A percentile compares a stretch with the other conserved stretches of the same genome.
Conservation (phyloP, 2,888 invertebrate genomes). For the Watsonalla cultraria region DNA sequence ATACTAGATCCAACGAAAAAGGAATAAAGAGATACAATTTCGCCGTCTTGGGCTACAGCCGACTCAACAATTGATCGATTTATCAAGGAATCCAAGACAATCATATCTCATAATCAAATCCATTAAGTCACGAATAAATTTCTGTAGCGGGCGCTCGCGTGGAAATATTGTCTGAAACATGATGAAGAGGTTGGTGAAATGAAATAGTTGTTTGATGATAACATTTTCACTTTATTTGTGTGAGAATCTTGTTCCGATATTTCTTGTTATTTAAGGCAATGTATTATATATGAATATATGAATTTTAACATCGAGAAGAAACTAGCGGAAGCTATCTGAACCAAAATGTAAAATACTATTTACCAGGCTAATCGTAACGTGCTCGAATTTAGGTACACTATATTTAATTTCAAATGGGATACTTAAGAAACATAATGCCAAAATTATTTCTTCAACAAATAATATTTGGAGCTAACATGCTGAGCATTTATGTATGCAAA, state of each 20-base stretch:
- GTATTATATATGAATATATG: background rate
- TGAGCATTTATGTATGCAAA: background rate
- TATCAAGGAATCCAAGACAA: background rate
- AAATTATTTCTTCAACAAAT: background rate
- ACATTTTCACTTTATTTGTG: background rate
- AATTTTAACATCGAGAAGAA: background rate
- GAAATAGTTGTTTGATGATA: background rate
- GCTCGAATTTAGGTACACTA: too few relatives aligned
- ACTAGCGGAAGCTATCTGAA: background rate
- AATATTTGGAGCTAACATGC: background rate
- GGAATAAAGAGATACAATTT: background rate
- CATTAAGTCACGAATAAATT: background rate
- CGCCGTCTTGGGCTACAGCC: background rate
- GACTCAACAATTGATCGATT: background rate
- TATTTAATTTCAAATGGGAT: too few relatives aligned
- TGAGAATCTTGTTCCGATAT: background rate
- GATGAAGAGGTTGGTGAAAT: background rate
- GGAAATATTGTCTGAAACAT: background rate
- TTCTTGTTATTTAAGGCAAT: background rate
- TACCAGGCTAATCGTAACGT: too few relatives aligned
- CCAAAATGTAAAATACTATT: too few relatives aligned
- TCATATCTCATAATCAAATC: background rate
- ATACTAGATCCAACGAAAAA: background rate
- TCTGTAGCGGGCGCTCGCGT: background rate
- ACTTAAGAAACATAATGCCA: too few relatives aligned